Base-by-base conservation (phyloP, 2,797 vertebrate genomes). In the Pipistrellus pygmaeus region DNA sequence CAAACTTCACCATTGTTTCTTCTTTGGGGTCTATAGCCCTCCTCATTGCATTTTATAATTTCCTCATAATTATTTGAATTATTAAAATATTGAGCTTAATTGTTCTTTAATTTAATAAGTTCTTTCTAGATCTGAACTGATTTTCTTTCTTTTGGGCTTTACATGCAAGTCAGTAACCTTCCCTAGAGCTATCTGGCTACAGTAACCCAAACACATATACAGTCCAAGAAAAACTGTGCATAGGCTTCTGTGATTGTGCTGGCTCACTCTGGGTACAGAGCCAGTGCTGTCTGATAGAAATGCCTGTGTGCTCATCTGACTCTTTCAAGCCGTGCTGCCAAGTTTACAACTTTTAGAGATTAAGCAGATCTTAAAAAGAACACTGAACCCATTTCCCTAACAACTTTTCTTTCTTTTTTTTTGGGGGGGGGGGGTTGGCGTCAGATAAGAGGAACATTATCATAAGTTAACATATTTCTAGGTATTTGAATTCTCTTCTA, bases 221-320 rank as follows among this genome's bases (percentile, higher is more conserved):
- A 55, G 46, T 77, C 44, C 73, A 95, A 75, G 73, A 71, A 86
- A 91, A 91, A 32, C 30, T 69, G 8, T 25, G 27, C 57, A 83
- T 32, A 64, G 48, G 41, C 17, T 68, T 88, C 77, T 88, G 69
- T 17, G 46, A 76, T 90, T 88, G 68, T 91, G 91, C 87, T 85
- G 73, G 21, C 77, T 96, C 87, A 76, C 35, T 95, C 89, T 88
- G 81, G n/a, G 51, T 93, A 23, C 72, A 78, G 38, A 93, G 84
- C 51, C 81, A 94, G 12, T 18, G 20, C n/a, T 48, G 66, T n/a
- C n/a, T 92, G 41, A 69, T 62, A 85, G 73, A 90, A 78, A 23
- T 46, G 87, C 14, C 5, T 4, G 12, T 25, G 11, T 48, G 46
- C 88, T 82, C 51, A 20, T 64, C 71, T 86, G 84, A 81, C 62